Evolutionary conservation across 2,113 vertebrate species (phyloP).

Genomic region (Notothenia rossii): DNA sequence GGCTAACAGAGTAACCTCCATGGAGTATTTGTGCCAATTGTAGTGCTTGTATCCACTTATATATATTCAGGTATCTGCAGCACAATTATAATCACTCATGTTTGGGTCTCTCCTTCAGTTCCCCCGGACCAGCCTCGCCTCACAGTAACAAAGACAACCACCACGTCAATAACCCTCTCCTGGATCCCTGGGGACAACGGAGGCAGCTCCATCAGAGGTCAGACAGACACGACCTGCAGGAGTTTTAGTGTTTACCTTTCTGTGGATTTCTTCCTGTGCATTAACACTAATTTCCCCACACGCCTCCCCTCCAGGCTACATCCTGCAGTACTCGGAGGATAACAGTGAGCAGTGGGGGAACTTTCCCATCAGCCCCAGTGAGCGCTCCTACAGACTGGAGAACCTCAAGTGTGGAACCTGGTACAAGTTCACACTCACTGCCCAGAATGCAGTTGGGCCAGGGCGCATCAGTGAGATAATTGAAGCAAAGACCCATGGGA

Average conservation of each 20-base stretch:
- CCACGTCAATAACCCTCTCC: conserved; percentile 97
- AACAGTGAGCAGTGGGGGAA: conserved; percentile 99
- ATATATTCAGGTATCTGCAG: too few relatives aligned
- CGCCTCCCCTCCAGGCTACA: conserved; percentile 87
- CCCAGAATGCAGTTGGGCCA: conserved; percentile 96
- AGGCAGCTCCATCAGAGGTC: conserved; percentile 98
- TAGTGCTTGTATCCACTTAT: too few relatives aligned
- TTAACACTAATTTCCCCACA: neutral
- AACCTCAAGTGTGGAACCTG: conserved; percentile 97
- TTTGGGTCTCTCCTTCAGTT: conserved; percentile 80
- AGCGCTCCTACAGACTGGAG: conserved; percentile 94
- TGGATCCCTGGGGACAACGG: conserved; percentile 99
- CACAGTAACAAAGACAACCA: conserved; percentile 97
- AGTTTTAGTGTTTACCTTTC: neutral
- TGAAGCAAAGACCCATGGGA: conserved; percentile 97
- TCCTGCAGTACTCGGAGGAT: conserved; percentile 97
- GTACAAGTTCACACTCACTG: conserved; percentile 98
- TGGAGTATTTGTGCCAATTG: too few relatives aligned
- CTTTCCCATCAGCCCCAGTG: conserved; percentile 96
- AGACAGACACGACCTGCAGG: conserved; percentile 3
- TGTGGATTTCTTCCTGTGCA: neutral
- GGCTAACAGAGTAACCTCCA: too few relatives aligned
- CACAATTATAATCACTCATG: neutral
- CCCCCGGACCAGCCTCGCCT: conserved; percentile 98
- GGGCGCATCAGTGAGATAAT: conserved; percentile 99